Conservation (phyloP, 1,140 invertebrate genomes). For the Zaprionus taronus region DNA sequence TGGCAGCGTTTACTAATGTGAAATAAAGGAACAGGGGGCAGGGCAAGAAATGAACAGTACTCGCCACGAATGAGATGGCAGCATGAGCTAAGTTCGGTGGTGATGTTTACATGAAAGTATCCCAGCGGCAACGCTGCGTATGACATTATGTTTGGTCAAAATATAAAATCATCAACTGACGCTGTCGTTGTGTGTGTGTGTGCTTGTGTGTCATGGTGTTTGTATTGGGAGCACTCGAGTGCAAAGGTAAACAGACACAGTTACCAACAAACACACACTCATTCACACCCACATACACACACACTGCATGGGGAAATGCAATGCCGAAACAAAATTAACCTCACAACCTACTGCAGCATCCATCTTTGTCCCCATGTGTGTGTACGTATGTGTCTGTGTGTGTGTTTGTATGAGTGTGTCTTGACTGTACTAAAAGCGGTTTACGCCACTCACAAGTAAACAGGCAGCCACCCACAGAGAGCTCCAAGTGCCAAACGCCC, state of each 20-base stretch:
- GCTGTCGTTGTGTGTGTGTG: constrained; percentile 11
- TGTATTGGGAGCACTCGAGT: constrained; percentile 69
- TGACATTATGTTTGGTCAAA: constrained; percentile 67
- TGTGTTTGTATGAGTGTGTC: constrained; percentile 36
- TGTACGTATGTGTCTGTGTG: constrained; percentile 28
- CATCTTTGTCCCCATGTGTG: constrained; percentile 20
- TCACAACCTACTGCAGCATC: constrained; percentile 74
- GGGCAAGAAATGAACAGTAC: neutral
- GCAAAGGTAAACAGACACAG: constrained; percentile 65
- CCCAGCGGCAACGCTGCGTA: constrained; percentile 45
- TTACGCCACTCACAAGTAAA: constrained; percentile 77
- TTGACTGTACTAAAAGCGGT: constrained; percentile 75
- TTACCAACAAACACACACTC: constrained; percentile 31
- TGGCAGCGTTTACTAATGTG: neutral
- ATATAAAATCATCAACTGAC: constrained; percentile 57
- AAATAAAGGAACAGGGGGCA: neutral
- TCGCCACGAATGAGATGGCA: neutral
- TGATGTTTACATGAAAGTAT: constrained; percentile 39
- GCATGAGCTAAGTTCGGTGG: neutral
- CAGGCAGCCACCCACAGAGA: constrained; percentile 36
- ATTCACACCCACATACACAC: neutral
- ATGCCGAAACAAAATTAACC: constrained; percentile 77
- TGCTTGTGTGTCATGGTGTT: constrained; percentile 10
- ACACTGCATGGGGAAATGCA: constrained; percentile 46
- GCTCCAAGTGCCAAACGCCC: constrained; percentile 63